Percentiles rank a stretch among this genome's conserved stretches.
Conservation (phyloP, 2,113 vertebrate species). For the Corydoras maculifer region DNA sequence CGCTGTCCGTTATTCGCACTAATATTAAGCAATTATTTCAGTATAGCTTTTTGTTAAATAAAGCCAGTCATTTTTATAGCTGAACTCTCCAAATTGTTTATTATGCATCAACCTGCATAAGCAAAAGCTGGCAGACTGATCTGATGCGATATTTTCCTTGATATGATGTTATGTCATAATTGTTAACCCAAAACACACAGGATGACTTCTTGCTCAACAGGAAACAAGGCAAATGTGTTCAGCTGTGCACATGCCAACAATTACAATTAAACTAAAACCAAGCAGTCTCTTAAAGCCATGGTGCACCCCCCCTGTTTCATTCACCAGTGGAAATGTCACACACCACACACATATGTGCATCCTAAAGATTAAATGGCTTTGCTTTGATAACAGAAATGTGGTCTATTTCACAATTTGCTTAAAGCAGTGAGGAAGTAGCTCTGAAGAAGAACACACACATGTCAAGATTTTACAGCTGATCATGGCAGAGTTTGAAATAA, state of each 20-base stretch:
- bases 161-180: constrained; percentile 20
- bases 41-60: no score
- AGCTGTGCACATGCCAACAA: constrained; percentile 36
- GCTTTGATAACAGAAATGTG: background rate
- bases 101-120: background rate
- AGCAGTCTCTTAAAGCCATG: background rate
- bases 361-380: constrained; percentile 8
- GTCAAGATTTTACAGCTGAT: background rate
- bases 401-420: background rate
- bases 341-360: background rate
- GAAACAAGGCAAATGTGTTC: constrained; percentile 24
- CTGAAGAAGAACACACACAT: background rate
- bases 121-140: background rate
- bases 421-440: background rate
- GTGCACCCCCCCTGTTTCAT: constrained; percentile 4
- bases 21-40: background rate
- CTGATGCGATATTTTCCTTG: constrained; percentile 5
- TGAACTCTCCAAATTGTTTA: constrained; percentile 6
- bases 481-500: background rate
- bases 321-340: constrained; percentile 9
- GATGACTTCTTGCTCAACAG: constrained; percentile 1
- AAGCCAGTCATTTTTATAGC: background rate
- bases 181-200: constrained; percentile 12
- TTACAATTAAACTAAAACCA: constrained; percentile 21
- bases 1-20: background rate